phyloP scores from a whole-genome alignment of 1,140 invertebrate species.

The Hetaerina americana region DNA sequence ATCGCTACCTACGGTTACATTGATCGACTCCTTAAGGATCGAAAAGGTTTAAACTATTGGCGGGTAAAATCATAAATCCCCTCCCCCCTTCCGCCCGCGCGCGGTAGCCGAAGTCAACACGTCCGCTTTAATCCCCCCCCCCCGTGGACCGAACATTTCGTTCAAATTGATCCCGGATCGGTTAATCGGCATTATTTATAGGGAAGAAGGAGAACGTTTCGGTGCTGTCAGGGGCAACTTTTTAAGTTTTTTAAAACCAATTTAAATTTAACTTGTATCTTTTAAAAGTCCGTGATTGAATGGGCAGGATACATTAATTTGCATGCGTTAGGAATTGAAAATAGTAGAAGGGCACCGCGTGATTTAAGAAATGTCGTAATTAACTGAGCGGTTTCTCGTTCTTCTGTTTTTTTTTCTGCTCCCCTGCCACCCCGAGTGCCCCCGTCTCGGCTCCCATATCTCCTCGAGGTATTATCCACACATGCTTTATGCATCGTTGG shows the following conservation, averaged over 20 bases:
- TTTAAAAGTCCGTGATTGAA: background rate
- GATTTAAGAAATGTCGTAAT: background rate
- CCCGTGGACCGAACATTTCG: background rate
- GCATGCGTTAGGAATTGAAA: background rate
- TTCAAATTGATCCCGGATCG: background rate
- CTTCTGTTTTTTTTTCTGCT: no score
- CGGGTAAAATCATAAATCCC: no score
- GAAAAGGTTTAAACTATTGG: no score
- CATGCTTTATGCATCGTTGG: no score
- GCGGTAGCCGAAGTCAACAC: no score
- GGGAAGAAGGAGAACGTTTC: background rate
- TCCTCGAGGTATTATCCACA: no score
- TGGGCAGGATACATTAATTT: background rate
- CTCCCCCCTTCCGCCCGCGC: no score
- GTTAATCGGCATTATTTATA: background rate
- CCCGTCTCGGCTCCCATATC: no score
- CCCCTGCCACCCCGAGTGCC: no score
- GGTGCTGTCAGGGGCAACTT: background rate
- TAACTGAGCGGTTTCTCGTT: no score
- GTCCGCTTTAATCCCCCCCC: background rate
- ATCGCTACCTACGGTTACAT: no score
- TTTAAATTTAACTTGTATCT: background rate
- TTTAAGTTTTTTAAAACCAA: background rate
- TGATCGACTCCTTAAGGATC: no score
- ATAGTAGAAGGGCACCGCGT: background rate